These are phyloP conservation scores for Lepidurus couesii DNA, from an alignment of 1,140 invertebrate genomes.

Conservation along the genomic window DNA sequence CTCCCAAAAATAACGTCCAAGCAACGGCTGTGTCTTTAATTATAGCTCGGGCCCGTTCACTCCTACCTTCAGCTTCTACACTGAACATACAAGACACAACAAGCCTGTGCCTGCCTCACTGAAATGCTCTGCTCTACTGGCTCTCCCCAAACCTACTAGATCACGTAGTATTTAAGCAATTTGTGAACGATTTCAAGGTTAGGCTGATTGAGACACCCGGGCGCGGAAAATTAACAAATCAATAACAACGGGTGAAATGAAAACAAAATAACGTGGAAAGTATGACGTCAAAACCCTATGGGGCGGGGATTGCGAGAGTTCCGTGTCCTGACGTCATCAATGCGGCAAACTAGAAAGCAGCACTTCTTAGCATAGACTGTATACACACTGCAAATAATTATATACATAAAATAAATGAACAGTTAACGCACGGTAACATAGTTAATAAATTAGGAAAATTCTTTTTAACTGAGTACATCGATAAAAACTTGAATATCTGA, in stretches of 20 bases:
- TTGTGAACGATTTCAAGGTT: no score
- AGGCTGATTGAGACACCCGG: not conserved
- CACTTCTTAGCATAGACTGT: no score
- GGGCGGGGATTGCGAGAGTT: not conserved
- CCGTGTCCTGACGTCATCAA: not conserved
- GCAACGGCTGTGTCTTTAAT: constrained; percentile 7
- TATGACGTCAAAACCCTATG: not conserved
- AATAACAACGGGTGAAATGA: not conserved
- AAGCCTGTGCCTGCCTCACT: not conserved
- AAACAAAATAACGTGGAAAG: not conserved
- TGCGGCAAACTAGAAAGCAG: not conserved
- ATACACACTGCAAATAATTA: no score
- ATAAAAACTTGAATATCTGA: no score
- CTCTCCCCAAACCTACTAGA: no score
- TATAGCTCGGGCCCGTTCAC: not conserved
- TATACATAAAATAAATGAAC: no score
- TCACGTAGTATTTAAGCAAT: no score
- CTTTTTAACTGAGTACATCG: no score
- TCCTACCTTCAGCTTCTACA: not conserved
- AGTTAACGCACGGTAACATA: no score
- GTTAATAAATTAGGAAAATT: no score
- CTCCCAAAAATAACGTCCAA: constrained; percentile 9
- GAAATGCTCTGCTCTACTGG: not conserved
- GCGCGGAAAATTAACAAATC: not conserved
- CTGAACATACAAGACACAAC: no score